phyloP scores from a whole-genome alignment of 2,888 invertebrate genomes.

The Athalia cordata region DNA sequence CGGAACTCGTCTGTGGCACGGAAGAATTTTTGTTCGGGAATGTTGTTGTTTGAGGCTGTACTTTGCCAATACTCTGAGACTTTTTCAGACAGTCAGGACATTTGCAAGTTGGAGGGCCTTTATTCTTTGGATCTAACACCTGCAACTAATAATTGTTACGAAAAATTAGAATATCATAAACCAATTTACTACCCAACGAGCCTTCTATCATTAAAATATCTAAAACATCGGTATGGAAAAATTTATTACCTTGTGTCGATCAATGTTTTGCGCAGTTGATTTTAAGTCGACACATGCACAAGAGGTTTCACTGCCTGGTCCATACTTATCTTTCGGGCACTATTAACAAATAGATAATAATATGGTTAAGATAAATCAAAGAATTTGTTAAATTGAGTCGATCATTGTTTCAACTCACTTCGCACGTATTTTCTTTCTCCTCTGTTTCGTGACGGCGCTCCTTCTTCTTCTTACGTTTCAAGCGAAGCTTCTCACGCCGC shows the following conservation, averaged over 20 bases:
- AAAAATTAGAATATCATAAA: background rate
- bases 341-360: constrained; percentile 6
- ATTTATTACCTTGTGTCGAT: constrained; percentile 66
- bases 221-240: background rate
- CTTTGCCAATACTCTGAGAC: constrained; percentile 57
- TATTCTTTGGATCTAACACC: constrained; percentile 68
- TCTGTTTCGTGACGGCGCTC: constrained; percentile 76
- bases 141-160: constrained; percentile 60
- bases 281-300: constrained; percentile 61
- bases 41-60: constrained; percentile 56
- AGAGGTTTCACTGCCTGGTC: constrained; percentile 50
- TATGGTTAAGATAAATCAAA: constrained; percentile 10
- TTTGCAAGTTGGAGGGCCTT: constrained; percentile 67
- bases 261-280: constrained; percentile 60
- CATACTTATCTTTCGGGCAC: constrained; percentile 41
- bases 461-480: constrained; percentile 85
- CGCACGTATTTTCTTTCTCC: constrained; percentile 72
- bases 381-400: background rate
- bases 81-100: constrained; percentile 70
- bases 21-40: constrained; percentile 55
- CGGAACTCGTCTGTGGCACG: constrained; percentile 48
- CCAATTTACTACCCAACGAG: background rate
- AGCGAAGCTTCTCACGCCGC: constrained; percentile 90
- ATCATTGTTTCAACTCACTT: constrained; percentile 62
- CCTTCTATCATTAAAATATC: background rate